These are phyloP conservation scores for Balanococcus diminutus DNA, from an alignment of 2,888 invertebrate species.

Conservation along the genomic window DNA sequence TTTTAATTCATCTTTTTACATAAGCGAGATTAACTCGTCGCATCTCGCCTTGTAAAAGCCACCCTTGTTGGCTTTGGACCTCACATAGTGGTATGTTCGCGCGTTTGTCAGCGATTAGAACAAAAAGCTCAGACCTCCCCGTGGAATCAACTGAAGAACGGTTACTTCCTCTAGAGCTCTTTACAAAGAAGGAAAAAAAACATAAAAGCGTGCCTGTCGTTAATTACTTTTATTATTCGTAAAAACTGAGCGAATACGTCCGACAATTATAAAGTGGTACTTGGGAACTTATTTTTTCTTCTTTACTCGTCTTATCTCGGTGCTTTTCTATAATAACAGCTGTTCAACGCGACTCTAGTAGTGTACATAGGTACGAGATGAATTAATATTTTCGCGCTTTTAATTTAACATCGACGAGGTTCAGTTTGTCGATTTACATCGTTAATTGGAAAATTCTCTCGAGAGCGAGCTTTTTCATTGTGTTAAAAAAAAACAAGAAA, in stretches of 20 bases:
- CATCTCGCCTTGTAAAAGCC: background rate
- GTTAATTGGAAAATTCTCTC: constrained; percentile 3
- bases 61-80: background rate
- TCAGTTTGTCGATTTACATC: background rate
- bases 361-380: background rate
- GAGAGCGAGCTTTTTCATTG: background rate
- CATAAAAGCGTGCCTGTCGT: constrained; percentile 51
- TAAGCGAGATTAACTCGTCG: background rate
- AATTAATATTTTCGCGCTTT: constrained; percentile 38
- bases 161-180: constrained; percentile 47
- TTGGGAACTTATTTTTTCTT: constrained; percentile 15
- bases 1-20: background rate
- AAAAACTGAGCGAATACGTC: constrained; percentile 28
- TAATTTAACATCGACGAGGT: constrained; percentile 39
- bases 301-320: background rate
- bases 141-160: constrained; percentile 47
- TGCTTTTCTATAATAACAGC: constrained; percentile 34
- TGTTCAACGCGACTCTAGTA: constrained; percentile 8
- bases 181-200: background rate
- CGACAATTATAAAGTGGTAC: constrained; percentile 45
- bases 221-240: constrained; percentile 54
- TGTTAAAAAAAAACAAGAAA: background rate
- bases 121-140: constrained; percentile 42
- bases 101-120: constrained; percentile 34
- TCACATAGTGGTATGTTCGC: constrained; percentile 7